Conservation (phyloP, 1,140 invertebrate species). For the Polypedilum vanderplanki region DNA sequence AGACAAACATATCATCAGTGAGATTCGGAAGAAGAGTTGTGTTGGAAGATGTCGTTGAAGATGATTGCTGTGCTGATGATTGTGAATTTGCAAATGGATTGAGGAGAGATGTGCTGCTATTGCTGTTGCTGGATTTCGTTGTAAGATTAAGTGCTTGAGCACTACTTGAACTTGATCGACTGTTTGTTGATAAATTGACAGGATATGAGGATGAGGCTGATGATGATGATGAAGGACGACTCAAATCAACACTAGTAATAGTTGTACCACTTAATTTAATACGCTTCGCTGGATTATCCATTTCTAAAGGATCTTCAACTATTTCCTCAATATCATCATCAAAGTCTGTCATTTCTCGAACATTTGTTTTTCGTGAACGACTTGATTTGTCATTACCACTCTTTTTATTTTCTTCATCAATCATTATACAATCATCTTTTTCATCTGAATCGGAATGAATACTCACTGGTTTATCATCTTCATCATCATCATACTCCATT, state of each 20-base stretch:
- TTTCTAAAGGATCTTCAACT: constrained; percentile 63
- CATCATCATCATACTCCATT: not conserved
- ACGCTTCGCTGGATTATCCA: constrained; percentile 44
- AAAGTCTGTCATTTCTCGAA: constrained; percentile 35
- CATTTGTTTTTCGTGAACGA: constrained; percentile 39
- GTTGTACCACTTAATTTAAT: constrained; percentile 33
- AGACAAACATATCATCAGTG: constrained; percentile 83
- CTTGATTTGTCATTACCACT: constrained; percentile 45
- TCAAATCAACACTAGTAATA: constrained; percentile 36
- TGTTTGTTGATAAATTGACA: constrained; percentile 35
- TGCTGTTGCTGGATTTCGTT: not conserved
- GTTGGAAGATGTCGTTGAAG: constrained; percentile 44
- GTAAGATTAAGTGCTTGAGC: constrained; percentile 29
- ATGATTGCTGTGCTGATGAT: constrained; percentile 37
- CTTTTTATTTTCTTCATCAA: constrained; percentile 27
- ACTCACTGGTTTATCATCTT: constrained; percentile 35
- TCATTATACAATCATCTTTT: constrained; percentile 30
- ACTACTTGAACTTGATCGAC: constrained; percentile 40
- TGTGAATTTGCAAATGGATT: constrained; percentile 33
- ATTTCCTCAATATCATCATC: constrained; percentile 63
- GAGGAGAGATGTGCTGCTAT: not conserved
- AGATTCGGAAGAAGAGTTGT: constrained; percentile 63
- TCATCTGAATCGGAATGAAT: constrained; percentile 35
- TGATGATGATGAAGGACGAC: constrained; percentile 32
- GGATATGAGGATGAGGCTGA: constrained; percentile 24